Conservation (phyloP, 2,888 invertebrate species). For the Gerris lacustris region DNA sequence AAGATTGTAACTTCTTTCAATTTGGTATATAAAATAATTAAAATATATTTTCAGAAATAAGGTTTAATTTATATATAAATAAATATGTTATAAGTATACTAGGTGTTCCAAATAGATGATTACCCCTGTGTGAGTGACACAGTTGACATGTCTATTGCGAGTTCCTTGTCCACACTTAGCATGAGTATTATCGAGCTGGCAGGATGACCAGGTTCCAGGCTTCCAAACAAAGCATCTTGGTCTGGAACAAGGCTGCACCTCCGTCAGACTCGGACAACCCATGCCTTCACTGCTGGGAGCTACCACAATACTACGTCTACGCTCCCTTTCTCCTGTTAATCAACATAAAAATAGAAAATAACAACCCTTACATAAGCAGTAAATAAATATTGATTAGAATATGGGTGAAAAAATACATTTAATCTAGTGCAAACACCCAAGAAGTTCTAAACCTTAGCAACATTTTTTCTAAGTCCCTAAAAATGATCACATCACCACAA, state of each 20-base stretch:
- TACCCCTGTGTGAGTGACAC: conserved; percentile 45
- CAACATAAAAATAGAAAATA: not conserved
- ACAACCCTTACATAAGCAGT: too few relatives aligned
- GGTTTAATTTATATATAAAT: not conserved
- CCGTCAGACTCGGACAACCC: conserved; percentile 41
- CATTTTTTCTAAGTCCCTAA: too few relatives aligned
- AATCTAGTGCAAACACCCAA: too few relatives aligned
- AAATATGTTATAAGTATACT: too few relatives aligned
- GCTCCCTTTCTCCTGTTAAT: conserved; percentile 33
- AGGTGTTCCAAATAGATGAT: not conserved
- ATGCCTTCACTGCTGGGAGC: conserved; percentile 35
- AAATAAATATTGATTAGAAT: too few relatives aligned
- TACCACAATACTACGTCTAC: conserved; percentile 34
- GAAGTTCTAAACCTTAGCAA: too few relatives aligned
- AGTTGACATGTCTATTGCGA: conserved; percentile 44
- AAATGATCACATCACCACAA: too few relatives aligned
- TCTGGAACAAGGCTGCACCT: conserved; percentile 44
- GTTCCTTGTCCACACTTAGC: conserved; percentile 49
- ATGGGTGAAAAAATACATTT: too few relatives aligned
- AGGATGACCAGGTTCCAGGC: conserved; percentile 44
- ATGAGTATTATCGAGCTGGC: conserved; percentile 36
- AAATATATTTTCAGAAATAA: not conserved
- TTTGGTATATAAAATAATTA: not conserved
- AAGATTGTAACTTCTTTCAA: not conserved
- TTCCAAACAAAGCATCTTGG: conserved; percentile 45